Evolutionary conservation across 2,797 vertebrate species (phyloP), one percentile per base, ranked within the genome.

Genomic region (Hafferia zeledoni): DNA sequence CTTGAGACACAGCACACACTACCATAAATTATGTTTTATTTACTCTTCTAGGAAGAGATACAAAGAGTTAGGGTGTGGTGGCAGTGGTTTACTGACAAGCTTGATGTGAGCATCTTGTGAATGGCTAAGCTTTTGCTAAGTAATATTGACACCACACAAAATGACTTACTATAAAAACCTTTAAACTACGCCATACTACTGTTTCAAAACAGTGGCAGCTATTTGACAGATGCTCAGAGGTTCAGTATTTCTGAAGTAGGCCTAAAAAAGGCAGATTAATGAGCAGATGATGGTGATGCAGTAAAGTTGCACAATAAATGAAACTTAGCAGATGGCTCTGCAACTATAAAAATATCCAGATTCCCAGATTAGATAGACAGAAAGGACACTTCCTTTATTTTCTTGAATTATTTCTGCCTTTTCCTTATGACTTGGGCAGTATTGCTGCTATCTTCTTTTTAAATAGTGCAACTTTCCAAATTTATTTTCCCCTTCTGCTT

Each of bases 291-390:
- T 61, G 61, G 87, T 18, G 67, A 95, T 67, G 87, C 83, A 96
- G 91, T 93, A 90, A 96, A 97, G 87, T 83, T 90, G 30, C 74
- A 60, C 89, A 82, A 87, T 86, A 93, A 91, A 95, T 65, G 84
- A 92, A 96, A 96, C 59, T 93, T 89, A 95, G 89, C 96, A 97
- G 92, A 96, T 95, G 93, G 89, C 43, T 94, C 89, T 74, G 59
- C 47, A 91, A 91, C 94, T 93, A 95, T 88, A 96, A 93, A 96
- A 94, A 83, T 53, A 87, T 93, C 74, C 67, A 87, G 41, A 84
- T 93, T 94, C 80, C 85, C 69, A 60, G 77, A 94, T 70, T 25
- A 76, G 85, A 86, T 17, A 88, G 76, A 49, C 76, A 72, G 93
- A 93, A 90, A 86, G 76, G 87, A 91, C 52, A 78, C 74, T 94